Conservation (phyloP, 2,797 vertebrate genomes). For the Tauraco hartlaubi region DNA sequence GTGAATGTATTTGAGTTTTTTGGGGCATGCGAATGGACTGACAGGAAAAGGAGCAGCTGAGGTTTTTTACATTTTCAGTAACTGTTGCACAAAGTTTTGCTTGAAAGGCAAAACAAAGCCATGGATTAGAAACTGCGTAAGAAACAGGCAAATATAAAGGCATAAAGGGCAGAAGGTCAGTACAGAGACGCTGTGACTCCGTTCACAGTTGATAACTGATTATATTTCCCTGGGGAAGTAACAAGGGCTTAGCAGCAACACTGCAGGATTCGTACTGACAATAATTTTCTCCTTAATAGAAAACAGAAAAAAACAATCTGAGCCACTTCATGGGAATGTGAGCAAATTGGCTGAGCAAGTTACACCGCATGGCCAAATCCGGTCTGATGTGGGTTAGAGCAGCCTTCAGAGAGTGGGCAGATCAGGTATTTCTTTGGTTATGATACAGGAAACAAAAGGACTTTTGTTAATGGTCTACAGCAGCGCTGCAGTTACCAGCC, state of each 20-base stretch:
- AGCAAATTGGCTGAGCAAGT: accelerated
- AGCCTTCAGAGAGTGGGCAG: accelerated
- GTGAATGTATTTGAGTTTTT: background rate
- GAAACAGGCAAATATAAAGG: background rate
- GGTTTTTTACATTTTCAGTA: accelerated
- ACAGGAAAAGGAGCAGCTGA: background rate
- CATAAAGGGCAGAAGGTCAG: too few relatives aligned
- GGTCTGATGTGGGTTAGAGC: accelerated
- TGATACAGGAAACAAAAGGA: background rate
- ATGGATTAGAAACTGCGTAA: background rate
- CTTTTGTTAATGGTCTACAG: background rate
- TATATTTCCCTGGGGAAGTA: background rate
- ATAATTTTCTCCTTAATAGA: background rate
- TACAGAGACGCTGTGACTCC: background rate
- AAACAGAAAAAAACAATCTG: background rate
- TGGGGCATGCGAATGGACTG: background rate
- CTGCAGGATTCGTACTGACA: background rate
- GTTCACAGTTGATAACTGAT: too few relatives aligned
- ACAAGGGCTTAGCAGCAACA: background rate
- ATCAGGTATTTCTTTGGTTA: background rate
- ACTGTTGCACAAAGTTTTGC: background rate
- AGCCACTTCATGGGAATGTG: background rate
- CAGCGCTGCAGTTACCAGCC: background rate
- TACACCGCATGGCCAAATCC: background rate
- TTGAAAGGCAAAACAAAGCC: background rate